These are phyloP conservation scores for Fringilla coelebs DNA, from an alignment of 2,797 vertebrate genomes.

Conservation along the genomic window DNA sequence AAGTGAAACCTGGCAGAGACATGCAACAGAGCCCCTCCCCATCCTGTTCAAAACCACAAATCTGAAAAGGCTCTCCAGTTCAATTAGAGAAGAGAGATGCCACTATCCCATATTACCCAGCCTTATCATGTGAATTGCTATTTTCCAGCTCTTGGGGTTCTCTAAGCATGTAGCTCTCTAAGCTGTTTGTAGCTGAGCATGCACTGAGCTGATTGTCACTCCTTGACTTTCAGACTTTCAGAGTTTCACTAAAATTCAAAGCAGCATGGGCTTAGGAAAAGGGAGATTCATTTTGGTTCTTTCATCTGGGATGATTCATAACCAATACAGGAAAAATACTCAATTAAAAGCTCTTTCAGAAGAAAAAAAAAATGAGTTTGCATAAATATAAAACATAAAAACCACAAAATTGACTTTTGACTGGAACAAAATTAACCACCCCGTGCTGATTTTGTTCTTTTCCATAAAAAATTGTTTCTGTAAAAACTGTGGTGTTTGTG, in stretches of 20 bases:
- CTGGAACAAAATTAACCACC: neutral
- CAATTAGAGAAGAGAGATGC: neutral
- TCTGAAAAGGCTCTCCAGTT: neutral
- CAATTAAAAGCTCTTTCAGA: neutral
- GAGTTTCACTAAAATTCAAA: neutral
- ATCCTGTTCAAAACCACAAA: neutral
- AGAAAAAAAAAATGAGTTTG: neutral
- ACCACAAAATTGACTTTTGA: neutral
- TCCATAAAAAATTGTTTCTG: neutral
- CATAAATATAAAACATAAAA: neutral
- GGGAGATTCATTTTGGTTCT: neutral
- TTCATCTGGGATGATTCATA: neutral
- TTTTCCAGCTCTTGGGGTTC: neutral
- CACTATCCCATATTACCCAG: too few relatives aligned
- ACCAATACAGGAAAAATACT: neutral
- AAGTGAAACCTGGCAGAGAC: neutral
- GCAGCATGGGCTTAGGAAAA: neutral
- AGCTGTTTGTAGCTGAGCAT: neutral
- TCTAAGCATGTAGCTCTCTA: neutral
- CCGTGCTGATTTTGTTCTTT: neutral
- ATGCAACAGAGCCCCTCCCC: neutral
- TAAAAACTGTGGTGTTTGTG: neutral
- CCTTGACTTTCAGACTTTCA: neutral
- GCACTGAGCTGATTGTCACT: neutral
- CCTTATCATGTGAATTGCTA: neutral